Conservation (phyloP, 2,113 vertebrate species). For the Plestiodon gilberti region DNA sequence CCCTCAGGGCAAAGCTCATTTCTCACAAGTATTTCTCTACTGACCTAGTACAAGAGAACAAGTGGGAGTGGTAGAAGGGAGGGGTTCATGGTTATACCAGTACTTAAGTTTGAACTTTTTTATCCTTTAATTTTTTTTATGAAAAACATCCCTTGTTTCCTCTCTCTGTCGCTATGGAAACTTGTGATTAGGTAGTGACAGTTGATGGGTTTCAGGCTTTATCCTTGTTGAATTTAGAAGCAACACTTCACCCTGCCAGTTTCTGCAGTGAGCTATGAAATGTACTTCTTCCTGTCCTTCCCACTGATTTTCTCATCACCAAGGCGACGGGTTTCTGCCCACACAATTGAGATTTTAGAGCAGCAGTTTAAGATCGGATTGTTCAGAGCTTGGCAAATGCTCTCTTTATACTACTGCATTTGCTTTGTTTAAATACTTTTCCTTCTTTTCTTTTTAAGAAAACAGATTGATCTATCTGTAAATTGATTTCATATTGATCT, state of each 20-base stretch:
- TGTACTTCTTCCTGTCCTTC: slow-evolving; percentile 14
- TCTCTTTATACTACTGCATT: slow-evolving; percentile 32
- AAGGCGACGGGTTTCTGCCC: slow-evolving; percentile 44
- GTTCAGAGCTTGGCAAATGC: slow-evolving; percentile 27
- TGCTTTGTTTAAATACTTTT: not conserved
- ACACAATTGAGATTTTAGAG: slow-evolving; percentile 37
- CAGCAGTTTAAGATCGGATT: not conserved
- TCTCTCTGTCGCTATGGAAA: slow-evolving; percentile 45
- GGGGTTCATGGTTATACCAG: not conserved
- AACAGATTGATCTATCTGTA: not conserved
- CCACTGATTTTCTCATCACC: slow-evolving; percentile 54
- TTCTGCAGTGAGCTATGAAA: slow-evolving; percentile 55
- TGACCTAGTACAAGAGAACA: not conserved
- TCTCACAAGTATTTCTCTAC: not conserved
- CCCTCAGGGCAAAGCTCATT: fast-evolving
- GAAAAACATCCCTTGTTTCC: slow-evolving; percentile 19
- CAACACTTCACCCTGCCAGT: slow-evolving; percentile 45
- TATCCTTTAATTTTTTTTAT: slow-evolving; percentile 26
- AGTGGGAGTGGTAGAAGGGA: not conserved
- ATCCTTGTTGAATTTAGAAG: slow-evolving; percentile 45
- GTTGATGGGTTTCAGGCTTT: slow-evolving; percentile 37
- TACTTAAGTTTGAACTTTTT: not conserved
- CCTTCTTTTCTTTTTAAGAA: not conserved
- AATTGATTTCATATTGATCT: not conserved
- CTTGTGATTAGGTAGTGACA: slow-evolving; percentile 31